These are phyloP conservation scores for Cephus cinctus DNA, from an alignment of 1,140 invertebrate species.

Conservation along the genomic window DNA sequence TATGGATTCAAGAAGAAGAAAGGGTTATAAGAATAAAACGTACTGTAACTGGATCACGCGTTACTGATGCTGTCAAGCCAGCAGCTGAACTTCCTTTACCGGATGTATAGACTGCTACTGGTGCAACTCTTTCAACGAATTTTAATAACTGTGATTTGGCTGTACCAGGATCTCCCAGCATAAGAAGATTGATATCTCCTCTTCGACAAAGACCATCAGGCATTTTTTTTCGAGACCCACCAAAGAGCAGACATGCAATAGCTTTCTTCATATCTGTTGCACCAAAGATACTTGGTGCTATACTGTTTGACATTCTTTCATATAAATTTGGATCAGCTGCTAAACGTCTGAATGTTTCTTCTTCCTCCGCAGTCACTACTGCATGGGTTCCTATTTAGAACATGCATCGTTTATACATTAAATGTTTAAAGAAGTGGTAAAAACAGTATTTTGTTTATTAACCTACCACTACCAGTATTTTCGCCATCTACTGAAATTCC, in stretches of 20 bases:
- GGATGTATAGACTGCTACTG: constrained; percentile 96
- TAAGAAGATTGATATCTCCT: constrained; percentile 95
- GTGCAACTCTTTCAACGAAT: constrained; percentile 95
- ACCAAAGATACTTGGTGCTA: constrained; percentile 98
- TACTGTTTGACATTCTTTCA: constrained; percentile 85
- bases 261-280: constrained; percentile 96
- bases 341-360: constrained; percentile 86
- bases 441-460: constrained; percentile 32
- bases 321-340: constrained; percentile 85
- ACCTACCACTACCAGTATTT: constrained; percentile 65
- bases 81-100: constrained; percentile 99
- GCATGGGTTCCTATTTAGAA: constrained; percentile 37
- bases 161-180: constrained; percentile 98
- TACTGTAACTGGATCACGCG: constrained; percentile 88
- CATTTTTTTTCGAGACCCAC: constrained; percentile 83
- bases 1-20: neutral
- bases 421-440: neutral
- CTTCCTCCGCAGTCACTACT: constrained; percentile 78
- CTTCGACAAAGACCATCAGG: constrained; percentile 93
- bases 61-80: constrained; percentile 97
- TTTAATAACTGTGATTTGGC: constrained; percentile 98
- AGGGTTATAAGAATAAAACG: constrained; percentile 34
- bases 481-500: constrained; percentile 85
- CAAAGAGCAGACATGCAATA: constrained; percentile 93
- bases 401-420: neutral